Conservation (phyloP, 2,797 vertebrate species). For the Phrynocephalus vlangalii region DNA sequence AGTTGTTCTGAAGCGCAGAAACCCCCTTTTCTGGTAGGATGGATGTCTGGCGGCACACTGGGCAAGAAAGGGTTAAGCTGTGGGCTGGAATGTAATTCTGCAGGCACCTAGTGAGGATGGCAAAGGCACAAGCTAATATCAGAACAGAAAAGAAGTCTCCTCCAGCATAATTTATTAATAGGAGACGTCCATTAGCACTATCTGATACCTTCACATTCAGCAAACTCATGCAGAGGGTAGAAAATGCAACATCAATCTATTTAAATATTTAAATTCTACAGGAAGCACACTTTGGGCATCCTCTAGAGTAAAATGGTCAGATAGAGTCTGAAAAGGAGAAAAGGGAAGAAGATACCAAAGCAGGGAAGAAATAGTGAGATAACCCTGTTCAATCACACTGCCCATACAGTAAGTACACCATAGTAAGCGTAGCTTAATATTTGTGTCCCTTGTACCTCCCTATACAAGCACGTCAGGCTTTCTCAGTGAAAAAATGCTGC, state of each 20-base stretch:
- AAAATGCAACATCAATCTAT: neutral
- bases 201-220: neutral
- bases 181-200: neutral
- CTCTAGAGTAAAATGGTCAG: neutral
- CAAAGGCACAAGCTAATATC: slow-evolving; percentile 46
- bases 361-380: neutral
- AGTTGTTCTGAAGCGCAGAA: slow-evolving; percentile 97
- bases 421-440: no score
- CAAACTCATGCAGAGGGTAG: neutral
- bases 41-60: slow-evolving; percentile 97
- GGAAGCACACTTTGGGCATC: neutral
- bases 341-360: neutral
- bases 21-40: slow-evolving; percentile 98
- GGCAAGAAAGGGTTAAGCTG: slow-evolving; percentile 96
- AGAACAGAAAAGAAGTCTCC: slow-evolving; percentile 22
- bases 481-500: no score
- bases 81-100: slow-evolving; percentile 98
- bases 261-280: neutral
- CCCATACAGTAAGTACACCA: no score
- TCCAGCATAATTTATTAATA: slow-evolving; percentile 8
- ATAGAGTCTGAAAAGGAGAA: neutral
- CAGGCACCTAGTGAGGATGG: slow-evolving; percentile 86
- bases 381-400: no score
- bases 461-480: no score
- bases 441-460: no score